Evolutionary conservation across 2,797 vertebrate genomes (phyloP), one percentile per base, ranked within the genome.

Genomic region (Tokudaia muenninki): DNA sequence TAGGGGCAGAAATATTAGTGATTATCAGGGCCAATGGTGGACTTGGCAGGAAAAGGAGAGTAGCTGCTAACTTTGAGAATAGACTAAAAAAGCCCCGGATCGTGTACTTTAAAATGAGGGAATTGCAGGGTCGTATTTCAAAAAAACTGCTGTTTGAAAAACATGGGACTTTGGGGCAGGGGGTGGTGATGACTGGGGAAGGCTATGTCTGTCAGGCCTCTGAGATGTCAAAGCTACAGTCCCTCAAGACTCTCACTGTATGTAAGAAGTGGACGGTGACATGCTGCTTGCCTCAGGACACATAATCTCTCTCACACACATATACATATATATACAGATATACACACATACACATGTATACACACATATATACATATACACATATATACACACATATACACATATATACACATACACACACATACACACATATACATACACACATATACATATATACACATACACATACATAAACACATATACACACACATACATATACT

Each of bases 271-370:
- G 1, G 89, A 91, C 34, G 17, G 82, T 29, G 12, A n/a, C 4
- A 7, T 8, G 74, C 74, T 52, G 21, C 14, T 21, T 21, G 22
- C 81, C 2, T 0, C 0, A 12, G 37, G 44, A 83, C 37, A 63
- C 57, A 61, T 12, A 31, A 52, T 11, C 50, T 52, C 47, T 50
- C 47, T 50, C 47, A 67, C 0, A 67, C 0, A 83, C 3, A 61
- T 8, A 61, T 3, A 5, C 1, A 16, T 1, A 13, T 19, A n/a
- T 4, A n/a, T 7, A 3, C 4, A 22, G 6, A 16, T 0, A 16
- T 12, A 21, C 3, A 52, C 4, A 63, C 11, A 63, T 12, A 63
- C 3, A 63, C 0, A 63, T 10, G 29, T 12, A 12, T 10, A 63
- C 19, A 9, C 12, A 19, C 2, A 34, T 1, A 17, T 12, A 41